phyloP scores from a whole-genome alignment of 2,113 vertebrate species.

The Brienomyrus brachyistius region DNA sequence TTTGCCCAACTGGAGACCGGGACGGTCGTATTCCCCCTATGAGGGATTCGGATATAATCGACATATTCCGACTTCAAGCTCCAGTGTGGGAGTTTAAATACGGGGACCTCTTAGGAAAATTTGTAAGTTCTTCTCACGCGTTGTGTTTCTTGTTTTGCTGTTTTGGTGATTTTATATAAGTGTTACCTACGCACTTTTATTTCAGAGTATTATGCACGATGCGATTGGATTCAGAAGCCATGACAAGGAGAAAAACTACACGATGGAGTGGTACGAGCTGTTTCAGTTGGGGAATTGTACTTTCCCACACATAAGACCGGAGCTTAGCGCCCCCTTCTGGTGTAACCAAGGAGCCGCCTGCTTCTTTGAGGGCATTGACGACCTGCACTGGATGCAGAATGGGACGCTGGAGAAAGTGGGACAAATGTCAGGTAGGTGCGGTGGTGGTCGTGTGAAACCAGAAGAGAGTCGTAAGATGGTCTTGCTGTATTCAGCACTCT shows the following conservation, averaged over 20 bases:
- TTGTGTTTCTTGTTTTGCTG: neutral
- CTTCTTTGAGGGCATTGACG: conserved; percentile 88
- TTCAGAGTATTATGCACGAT: conserved; percentile 94
- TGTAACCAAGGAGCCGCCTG: conserved; percentile 99
- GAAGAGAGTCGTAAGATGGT: neutral
- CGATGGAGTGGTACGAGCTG: conserved; percentile 97
- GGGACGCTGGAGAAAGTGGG: conserved; percentile 81
- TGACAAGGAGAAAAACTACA: conserved; percentile 74
- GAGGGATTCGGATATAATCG: conserved; percentile 72
- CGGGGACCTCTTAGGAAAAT: conserved; percentile 77
- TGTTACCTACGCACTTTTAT: neutral
- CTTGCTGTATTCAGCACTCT: neutral
- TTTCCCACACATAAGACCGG: conserved; percentile 82
- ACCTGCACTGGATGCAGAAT: conserved; percentile 87
- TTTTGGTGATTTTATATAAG: neutral
- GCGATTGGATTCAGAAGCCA: conserved; percentile 83
- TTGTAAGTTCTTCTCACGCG: conserved; percentile 63
- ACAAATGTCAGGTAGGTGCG: conserved; percentile 71
- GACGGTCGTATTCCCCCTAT: conserved; percentile 67
- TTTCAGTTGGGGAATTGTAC: conserved; percentile 97
- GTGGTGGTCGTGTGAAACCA: neutral
- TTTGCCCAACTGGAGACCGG: conserved; percentile 80
- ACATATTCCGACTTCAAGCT: conserved; percentile 83
- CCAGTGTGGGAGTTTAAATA: conserved; percentile 98
- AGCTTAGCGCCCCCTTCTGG: conserved; percentile 76